Percentiles rank a stretch among this genome's conserved stretches.
phyloP scores from a whole-genome alignment of 2,797 vertebrate genomes.

The Strix occidentalis region DNA sequence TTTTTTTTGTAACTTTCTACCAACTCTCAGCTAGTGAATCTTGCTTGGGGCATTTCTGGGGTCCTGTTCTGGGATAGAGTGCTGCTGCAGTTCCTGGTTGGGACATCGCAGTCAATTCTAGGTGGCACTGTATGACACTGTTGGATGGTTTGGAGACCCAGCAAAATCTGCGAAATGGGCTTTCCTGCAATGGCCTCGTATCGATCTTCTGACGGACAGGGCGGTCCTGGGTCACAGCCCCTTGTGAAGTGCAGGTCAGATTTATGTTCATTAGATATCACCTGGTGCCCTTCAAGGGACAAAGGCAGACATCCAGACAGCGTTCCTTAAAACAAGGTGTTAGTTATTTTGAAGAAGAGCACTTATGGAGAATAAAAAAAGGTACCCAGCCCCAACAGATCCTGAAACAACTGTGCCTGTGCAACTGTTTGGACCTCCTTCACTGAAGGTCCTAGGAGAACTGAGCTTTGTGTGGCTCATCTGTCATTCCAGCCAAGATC shows the following conservation, averaged over 20 bases:
- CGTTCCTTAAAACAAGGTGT: background rate
- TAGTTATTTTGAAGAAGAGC: background rate
- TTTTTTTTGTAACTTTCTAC: background rate
- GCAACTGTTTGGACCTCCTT: background rate
- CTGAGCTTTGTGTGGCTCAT: background rate
- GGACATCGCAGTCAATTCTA: background rate
- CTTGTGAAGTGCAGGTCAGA: background rate
- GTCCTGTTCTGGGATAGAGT: background rate
- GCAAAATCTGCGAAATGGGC: background rate
- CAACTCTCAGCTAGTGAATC: background rate
- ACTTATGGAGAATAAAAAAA: fast-evolving
- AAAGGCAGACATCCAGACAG: background rate
- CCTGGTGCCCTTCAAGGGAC: background rate
- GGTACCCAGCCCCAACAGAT: background rate
- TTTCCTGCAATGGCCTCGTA: background rate
- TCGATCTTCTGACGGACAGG: fast-evolving
- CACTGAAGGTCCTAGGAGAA: background rate
- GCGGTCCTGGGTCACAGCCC: background rate
- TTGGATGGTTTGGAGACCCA: background rate
- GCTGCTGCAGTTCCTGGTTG: background rate
- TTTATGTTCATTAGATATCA: background rate
- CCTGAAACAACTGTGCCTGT: background rate
- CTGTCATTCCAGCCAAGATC: background rate
- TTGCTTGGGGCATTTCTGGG: background rate
- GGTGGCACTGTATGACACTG: background rate